Conservation (phyloP, 2,797 vertebrate species). For the Onychomys torridus region DNA sequence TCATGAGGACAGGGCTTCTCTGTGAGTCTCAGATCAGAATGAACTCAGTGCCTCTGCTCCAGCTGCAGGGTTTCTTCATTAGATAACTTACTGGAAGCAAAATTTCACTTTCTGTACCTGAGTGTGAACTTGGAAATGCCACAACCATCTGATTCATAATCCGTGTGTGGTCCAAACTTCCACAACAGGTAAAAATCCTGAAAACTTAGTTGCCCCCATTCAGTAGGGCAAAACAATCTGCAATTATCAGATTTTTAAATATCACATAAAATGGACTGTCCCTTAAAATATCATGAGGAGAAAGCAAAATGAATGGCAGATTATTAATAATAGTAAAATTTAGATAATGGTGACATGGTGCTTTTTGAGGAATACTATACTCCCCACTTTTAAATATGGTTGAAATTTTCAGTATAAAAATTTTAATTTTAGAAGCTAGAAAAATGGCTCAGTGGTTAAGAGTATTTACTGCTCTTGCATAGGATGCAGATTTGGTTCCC, state of each 20-base stretch:
- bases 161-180: slow-evolving; percentile 39
- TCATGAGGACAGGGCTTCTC: neutral
- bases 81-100: slow-evolving; percentile 13
- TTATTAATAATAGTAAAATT: slow-evolving; percentile 27
- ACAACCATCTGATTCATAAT: slow-evolving; percentile 17
- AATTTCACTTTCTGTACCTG: neutral
- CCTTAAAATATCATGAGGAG: slow-evolving; percentile 39
- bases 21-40: slow-evolving; percentile 56
- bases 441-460: neutral
- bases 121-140: neutral
- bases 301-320: slow-evolving; percentile 22
- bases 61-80: slow-evolving; percentile 44
- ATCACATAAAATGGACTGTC: slow-evolving; percentile 22
- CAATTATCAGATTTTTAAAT: slow-evolving; percentile 53
- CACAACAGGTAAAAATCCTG: slow-evolving; percentile 38
- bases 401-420: slow-evolving; percentile 13
- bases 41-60: neutral
- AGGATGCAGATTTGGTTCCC: neutral
- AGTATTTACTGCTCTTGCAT: neutral
- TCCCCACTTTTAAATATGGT: neutral
- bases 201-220: slow-evolving; percentile 24
- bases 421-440: neutral
- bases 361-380: neutral
- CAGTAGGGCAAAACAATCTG: slow-evolving; percentile 14
- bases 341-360: neutral